phyloP scores from a whole-genome alignment of 2,888 invertebrate species.

The Drosophila anomelani region DNA sequence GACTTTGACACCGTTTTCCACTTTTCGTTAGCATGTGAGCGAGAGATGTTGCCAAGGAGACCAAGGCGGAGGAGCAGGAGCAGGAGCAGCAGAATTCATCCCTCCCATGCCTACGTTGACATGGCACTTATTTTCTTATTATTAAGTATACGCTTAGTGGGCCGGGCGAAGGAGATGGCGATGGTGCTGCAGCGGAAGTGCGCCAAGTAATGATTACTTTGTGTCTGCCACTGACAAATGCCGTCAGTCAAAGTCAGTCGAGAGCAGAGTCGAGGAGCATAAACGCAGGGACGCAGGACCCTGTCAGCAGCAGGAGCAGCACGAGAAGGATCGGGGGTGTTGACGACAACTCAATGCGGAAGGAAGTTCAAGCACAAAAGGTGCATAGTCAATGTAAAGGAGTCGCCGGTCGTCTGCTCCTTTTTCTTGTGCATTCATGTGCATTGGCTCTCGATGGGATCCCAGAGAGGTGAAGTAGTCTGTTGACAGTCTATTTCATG shows the following conservation, averaged over 20 bases:
- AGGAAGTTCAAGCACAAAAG: slow-evolving; percentile 57
- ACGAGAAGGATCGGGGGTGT: slow-evolving; percentile 15
- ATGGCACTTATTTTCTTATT: slow-evolving; percentile 77
- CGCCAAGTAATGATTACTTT: slow-evolving; percentile 77
- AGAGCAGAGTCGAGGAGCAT: slow-evolving; percentile 43
- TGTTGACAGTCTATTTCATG: slow-evolving; percentile 30
- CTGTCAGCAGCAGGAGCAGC: slow-evolving; percentile 16
- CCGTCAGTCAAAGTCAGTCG: slow-evolving; percentile 75
- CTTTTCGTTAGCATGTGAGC: slow-evolving; percentile 64
- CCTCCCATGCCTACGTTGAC: slow-evolving; percentile 55
- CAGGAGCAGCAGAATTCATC: background rate
- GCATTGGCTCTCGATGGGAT: slow-evolving; percentile 65
- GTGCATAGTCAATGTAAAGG: slow-evolving; percentile 42
- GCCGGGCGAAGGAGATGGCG: slow-evolving; percentile 27
- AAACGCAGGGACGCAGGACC: slow-evolving; percentile 1
- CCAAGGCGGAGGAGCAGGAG: background rate
- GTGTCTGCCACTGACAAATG: slow-evolving; percentile 77
- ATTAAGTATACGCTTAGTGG: slow-evolving; percentile 76
- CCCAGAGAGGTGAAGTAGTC: slow-evolving; percentile 45
- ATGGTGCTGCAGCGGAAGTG: slow-evolving; percentile 45
- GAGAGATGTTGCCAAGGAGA: slow-evolving; percentile 5
- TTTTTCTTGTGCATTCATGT: slow-evolving; percentile 63
- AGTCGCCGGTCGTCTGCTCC: slow-evolving; percentile 20
- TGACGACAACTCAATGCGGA: slow-evolving; percentile 48
- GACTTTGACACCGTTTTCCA: slow-evolving; percentile 78